Conservation (phyloP, 2,888 invertebrate species). For the Aphidius colemani region DNA sequence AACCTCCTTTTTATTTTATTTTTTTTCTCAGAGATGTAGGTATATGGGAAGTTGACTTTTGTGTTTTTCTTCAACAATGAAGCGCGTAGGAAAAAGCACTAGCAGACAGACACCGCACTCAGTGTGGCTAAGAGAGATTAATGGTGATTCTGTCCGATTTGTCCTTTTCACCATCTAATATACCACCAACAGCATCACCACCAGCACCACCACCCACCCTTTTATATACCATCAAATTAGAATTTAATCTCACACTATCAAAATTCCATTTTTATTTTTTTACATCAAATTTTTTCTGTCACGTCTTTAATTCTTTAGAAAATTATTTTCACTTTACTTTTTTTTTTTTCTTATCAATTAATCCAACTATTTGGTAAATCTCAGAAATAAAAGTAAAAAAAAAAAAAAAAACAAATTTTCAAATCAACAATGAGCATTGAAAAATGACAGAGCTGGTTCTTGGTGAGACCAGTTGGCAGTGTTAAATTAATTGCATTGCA, state of each 20-base stretch:
- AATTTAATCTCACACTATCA: conserved; percentile 35
- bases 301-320: conserved; percentile 1
- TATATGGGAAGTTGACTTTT: not conserved
- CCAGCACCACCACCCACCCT: no score
- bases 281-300: not conserved
- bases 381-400: no score
- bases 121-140: conserved; percentile 40
- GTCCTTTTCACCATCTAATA: conserved; percentile 29
- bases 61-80: conserved; percentile 17
- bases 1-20: not conserved
- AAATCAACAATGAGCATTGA: conserved; percentile 1
- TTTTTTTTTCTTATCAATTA: conserved; percentile 14
- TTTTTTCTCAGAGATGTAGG: not conserved
- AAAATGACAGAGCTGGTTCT: not conserved
- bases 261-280: conserved; percentile 3
- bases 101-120: conserved; percentile 22
- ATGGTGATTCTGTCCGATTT: conserved; percentile 30
- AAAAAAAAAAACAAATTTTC: not conserved
- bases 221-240: conserved; percentile 36
- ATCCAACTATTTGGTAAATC: conserved; percentile 28
- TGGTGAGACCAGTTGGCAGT: conserved; percentile 26
- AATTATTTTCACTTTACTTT: conserved; percentile 6
- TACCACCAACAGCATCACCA: no score
- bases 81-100: conserved; percentile 13
- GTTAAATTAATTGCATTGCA: conserved; percentile 34